Percentiles rank a stretch among this genome's conserved stretches.
Conservation (phyloP, 1,140 invertebrate genomes). For the Yoshiicerus persimilis region DNA sequence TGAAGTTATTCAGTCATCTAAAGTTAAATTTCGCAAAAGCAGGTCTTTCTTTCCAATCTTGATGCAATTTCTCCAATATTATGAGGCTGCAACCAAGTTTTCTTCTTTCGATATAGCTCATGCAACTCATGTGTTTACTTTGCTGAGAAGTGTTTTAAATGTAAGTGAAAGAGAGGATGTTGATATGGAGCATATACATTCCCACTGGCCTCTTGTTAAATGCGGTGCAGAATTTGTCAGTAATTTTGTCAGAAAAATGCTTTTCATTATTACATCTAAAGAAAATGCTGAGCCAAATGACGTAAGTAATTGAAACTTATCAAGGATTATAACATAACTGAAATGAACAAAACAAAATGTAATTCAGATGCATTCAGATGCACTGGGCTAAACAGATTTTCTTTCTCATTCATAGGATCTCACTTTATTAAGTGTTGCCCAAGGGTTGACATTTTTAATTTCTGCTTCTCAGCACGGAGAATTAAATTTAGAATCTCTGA, state of each 20-base stretch:
- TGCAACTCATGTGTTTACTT: conserved; percentile 12
- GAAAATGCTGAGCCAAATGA: not conserved
- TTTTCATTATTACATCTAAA: not conserved
- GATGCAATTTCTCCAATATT: conserved; percentile 29
- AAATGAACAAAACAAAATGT: no score
- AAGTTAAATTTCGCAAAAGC: not conserved
- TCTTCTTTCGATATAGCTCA: conserved; percentile 30
- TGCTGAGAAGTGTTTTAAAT: conserved; percentile 9
- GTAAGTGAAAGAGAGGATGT: not conserved
- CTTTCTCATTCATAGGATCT: not conserved
- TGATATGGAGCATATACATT: not conserved
- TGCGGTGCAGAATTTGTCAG: not conserved
- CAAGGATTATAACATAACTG: no score
- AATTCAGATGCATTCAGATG: no score
- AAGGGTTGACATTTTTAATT: not conserved
- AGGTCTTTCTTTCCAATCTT: conserved; percentile 38
- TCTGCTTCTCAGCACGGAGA: not conserved
- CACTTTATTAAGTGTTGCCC: not conserved
- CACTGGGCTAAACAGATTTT: not conserved
- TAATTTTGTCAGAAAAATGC: not conserved
- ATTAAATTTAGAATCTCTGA: not conserved
- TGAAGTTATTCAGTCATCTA: not conserved
- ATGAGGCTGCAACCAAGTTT: not conserved
- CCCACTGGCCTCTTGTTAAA: conserved; percentile 34
- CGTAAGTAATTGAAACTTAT: not conserved